These are phyloP conservation scores for Arvicanthis niloticus DNA, from an alignment of 2,113 vertebrate species.

Conservation along the genomic window DNA sequence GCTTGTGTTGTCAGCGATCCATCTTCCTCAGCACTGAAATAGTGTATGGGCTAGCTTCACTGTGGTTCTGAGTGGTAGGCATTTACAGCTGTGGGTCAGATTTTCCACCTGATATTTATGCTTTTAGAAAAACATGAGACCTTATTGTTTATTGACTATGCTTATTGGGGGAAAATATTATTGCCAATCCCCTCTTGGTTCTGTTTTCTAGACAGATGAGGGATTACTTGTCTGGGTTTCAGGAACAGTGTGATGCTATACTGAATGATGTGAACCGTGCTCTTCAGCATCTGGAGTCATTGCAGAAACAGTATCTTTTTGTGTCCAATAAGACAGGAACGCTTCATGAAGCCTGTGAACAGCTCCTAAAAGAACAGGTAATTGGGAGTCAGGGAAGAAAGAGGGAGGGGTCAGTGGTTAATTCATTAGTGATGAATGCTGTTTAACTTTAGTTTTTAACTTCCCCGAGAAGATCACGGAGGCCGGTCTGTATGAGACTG, in stretches of 20 bases:
- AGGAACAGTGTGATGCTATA: constrained; percentile 97
- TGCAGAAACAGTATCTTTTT: constrained; percentile 98
- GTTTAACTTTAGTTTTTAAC: constrained; percentile 23
- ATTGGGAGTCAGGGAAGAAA: constrained; percentile 42
- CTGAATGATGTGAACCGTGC: constrained; percentile 94
- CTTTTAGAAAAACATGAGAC: constrained; percentile 57
- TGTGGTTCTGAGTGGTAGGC: constrained; percentile 1
- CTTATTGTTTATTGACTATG: constrained; percentile 65
- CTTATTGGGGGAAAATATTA: constrained; percentile 75
- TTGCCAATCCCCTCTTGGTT: constrained; percentile 81
- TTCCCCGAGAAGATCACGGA: constrained; percentile 22
- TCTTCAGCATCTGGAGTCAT: constrained; percentile 94
- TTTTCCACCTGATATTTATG: constrained; percentile 54
- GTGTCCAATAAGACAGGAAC: constrained; percentile 98
- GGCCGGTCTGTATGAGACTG: background rate
- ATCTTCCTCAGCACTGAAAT: background rate
- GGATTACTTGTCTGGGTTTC: constrained; percentile 95
- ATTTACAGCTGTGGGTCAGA: background rate
- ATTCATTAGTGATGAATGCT: background rate
- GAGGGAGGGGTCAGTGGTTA: constrained; percentile 5
- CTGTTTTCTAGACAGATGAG: constrained; percentile 93
- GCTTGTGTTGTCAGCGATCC: background rate
- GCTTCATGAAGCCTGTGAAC: constrained; percentile 97
- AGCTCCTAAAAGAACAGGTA: constrained; percentile 98
- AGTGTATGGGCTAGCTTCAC: constrained; percentile 34